Percentiles rank a stretch among this genome's conserved stretches.
Conservation (phyloP, 1,140 invertebrate species). For the Zaprionus camerounensis region DNA sequence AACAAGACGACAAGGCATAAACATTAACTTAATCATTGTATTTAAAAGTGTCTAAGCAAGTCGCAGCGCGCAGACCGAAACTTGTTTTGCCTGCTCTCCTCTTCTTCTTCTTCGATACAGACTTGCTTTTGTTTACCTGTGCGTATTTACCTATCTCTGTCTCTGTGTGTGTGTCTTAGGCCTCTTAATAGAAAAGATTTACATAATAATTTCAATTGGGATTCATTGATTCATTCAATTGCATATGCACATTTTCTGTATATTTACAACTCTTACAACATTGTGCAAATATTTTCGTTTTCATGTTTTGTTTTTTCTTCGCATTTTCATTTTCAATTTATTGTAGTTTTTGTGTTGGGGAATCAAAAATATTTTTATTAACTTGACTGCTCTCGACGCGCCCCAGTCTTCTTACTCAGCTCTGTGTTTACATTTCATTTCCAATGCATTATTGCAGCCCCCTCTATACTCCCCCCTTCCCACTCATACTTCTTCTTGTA, state of each 20-base stretch:
- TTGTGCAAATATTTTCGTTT: constrained; percentile 43
- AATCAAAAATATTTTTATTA: constrained; percentile 59
- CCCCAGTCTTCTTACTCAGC: neutral
- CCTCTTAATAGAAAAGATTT: constrained; percentile 16
- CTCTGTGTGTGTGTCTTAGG: neutral
- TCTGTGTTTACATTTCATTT: constrained; percentile 53
- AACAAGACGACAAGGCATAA: constrained; percentile 63
- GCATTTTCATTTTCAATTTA: constrained; percentile 33
- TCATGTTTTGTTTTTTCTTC: constrained; percentile 1
- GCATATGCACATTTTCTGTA: constrained; percentile 9
- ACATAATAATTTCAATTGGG: constrained; percentile 29
- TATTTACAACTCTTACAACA: constrained; percentile 46
- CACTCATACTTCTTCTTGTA: neutral
- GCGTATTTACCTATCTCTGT: neutral
- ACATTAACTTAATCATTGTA: constrained; percentile 76
- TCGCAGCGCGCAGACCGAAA: constrained; percentile 51
- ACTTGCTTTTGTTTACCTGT: constrained; percentile 1
- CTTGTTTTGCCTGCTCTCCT: constrained; percentile 20
- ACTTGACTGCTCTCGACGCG: constrained; percentile 21
- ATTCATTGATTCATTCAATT: constrained; percentile 24
- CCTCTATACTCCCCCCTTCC: neutral
- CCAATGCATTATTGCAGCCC: constrained; percentile 29
- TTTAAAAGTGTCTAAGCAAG: constrained; percentile 69
- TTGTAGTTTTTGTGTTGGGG: constrained; percentile 20
- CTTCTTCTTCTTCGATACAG: too few species aligned